Evolutionary conservation across 2,113 vertebrate genomes (phyloP).

Genomic region (Microtus oregoni): DNA sequence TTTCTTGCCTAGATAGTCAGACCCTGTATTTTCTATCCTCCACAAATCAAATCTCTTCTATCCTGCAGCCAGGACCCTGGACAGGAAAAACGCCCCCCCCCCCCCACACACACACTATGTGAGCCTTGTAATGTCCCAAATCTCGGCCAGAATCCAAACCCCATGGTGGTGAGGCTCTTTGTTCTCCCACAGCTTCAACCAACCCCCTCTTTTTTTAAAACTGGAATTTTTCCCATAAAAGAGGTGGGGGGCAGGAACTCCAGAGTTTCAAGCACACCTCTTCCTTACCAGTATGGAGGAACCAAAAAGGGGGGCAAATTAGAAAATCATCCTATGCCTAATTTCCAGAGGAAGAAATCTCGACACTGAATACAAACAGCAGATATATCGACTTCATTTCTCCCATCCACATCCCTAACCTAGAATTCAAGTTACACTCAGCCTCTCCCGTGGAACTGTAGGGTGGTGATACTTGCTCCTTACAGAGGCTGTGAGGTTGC

Average conservation of each 20-base stretch:
- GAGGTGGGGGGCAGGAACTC: background rate
- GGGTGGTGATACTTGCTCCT: background rate
- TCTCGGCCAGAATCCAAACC: conserved; percentile 69
- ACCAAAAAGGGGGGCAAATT: background rate
- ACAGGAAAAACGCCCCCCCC: conserved; percentile 9
- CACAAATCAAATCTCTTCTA: conserved; percentile 23
- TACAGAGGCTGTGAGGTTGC: conserved; percentile 1
- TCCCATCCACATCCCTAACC: background rate
- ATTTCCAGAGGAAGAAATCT: conserved; percentile 53
- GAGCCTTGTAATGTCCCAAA: conserved; percentile 16
- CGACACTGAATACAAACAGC: background rate
- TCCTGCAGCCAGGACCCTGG: background rate
- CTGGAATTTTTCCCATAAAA: conserved; percentile 70
- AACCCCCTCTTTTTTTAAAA: conserved; percentile 52
- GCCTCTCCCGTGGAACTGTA: background rate
- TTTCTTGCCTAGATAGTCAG: conserved; percentile 40
- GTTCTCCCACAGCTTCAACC: conserved; percentile 68
- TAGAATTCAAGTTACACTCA: background rate
- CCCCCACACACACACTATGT: background rate
- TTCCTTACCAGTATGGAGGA: conserved; percentile 16
- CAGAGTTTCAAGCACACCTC: background rate
- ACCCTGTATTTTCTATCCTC: background rate
- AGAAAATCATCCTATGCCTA: background rate
- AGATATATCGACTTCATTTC: background rate
- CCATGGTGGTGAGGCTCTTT: conserved; percentile 72